Percentiles rank a stretch among this genome's conserved stretches.
These are phyloP conservation scores for Crax fasciolata DNA, from an alignment of 2,797 vertebrate species.

Conservation along the genomic window DNA sequence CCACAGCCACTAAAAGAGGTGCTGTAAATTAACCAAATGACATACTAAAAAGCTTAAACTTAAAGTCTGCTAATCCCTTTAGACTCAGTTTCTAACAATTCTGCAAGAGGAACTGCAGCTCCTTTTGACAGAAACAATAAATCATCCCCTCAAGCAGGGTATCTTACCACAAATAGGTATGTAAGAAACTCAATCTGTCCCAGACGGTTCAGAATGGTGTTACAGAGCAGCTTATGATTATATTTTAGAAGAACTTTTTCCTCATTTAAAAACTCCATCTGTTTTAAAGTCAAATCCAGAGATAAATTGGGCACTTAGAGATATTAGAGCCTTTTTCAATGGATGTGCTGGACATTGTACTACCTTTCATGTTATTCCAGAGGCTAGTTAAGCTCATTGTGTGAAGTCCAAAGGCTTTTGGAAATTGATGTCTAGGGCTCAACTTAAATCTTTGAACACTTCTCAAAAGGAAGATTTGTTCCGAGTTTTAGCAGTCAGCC, in stretches of 20 bases:
- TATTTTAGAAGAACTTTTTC: slow-evolving; percentile 38
- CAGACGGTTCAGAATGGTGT: slow-evolving; percentile 8
- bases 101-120: slow-evolving; percentile 37
- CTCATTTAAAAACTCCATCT: slow-evolving; percentile 58
- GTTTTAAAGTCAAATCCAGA: slow-evolving; percentile 57
- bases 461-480: slow-evolving; percentile 57
- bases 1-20: slow-evolving; percentile 26
- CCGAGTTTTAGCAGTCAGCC: slow-evolving; percentile 14
- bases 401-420: slow-evolving; percentile 60
- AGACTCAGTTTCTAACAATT: slow-evolving; percentile 55
- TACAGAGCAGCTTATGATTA: slow-evolving; percentile 52
- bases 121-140: slow-evolving; percentile 60
- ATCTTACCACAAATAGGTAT: slow-evolving; percentile 60
- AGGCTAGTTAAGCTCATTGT: slow-evolving; percentile 51
- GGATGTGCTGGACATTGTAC: slow-evolving; percentile 43
- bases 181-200: slow-evolving; percentile 53
- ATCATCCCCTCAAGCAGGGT: slow-evolving; percentile 57
- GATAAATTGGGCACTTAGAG: slow-evolving; percentile 48
- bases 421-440: slow-evolving; percentile 59
- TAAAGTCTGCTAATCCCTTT: slow-evolving; percentile 70
- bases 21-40: slow-evolving; percentile 67
- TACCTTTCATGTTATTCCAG: slow-evolving; percentile 61
- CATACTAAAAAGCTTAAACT: slow-evolving; percentile 59
- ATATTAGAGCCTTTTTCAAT: slow-evolving; percentile 45
- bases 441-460: slow-evolving; percentile 66